These are phyloP conservation scores for Microtus montanus DNA, from an alignment of 2,113 vertebrate genomes.

Conservation along the genomic window DNA sequence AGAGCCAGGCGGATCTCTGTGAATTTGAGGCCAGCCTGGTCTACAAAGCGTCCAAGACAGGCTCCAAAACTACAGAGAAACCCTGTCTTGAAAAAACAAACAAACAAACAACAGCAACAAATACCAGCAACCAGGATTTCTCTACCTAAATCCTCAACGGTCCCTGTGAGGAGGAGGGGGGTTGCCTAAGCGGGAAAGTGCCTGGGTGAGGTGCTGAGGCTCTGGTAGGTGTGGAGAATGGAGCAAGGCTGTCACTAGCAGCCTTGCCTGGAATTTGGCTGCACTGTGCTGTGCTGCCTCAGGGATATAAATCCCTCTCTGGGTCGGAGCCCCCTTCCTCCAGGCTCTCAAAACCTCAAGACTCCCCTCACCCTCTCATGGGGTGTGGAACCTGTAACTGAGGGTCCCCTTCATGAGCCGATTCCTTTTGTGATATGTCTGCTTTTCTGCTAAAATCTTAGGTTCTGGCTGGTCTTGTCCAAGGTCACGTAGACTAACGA, in stretches of 20 bases:
- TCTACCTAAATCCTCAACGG: neutral
- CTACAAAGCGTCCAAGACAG: too few species aligned
- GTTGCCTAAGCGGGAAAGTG: neutral
- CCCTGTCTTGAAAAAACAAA: too few species aligned
- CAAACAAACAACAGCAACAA: too few species aligned
- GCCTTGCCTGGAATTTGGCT: neutral
- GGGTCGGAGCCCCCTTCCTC: neutral
- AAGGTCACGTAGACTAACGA: neutral
- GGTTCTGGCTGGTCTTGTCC: neutral
- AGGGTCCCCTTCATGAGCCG: accelerated
- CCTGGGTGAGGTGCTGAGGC: neutral
- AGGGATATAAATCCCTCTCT: neutral
- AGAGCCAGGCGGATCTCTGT: too few species aligned
- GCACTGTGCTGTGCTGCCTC: neutral
- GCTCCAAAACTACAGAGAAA: too few species aligned
- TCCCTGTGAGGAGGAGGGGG: neutral
- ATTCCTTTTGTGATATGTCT: neutral
- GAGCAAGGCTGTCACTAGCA: accelerated
- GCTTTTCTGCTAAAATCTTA: neutral
- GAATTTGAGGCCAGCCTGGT: too few species aligned
- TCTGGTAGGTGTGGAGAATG: accelerated
- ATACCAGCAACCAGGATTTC: neutral
- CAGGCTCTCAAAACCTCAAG: neutral
- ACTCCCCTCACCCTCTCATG: neutral
- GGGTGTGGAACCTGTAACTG: neutral